phyloP scores from a whole-genome alignment of 2,113 vertebrate genomes.

The Otis tarda region DNA sequence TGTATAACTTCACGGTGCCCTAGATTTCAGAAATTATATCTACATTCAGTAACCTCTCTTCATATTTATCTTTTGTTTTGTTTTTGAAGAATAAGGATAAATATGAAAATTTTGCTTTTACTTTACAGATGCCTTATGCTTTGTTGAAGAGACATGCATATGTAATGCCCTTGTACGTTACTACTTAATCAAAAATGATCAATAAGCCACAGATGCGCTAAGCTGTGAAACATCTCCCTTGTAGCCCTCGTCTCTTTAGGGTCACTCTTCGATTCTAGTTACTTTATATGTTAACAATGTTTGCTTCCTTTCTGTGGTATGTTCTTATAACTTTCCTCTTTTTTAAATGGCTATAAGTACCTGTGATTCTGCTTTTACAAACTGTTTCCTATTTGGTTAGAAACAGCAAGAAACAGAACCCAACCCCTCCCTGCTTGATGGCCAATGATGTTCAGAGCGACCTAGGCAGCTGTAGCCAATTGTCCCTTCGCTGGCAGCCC shows the following conservation, averaged over 20 bases:
- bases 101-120: background rate
- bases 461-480: background rate
- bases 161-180: background rate
- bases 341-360: background rate
- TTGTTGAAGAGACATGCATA: background rate
- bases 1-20: background rate
- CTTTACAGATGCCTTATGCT: background rate
- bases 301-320: background rate
- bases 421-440: background rate
- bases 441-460: background rate
- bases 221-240: background rate
- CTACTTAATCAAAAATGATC: background rate
- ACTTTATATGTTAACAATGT: background rate
- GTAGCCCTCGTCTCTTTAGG: background rate
- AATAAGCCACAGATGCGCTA: background rate
- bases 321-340: background rate
- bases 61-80: background rate
- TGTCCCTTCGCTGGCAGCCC: background rate
- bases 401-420: background rate
- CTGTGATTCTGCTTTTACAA: background rate
- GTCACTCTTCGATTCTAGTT: background rate
- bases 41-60: background rate
- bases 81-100: background rate
- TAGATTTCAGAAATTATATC: background rate
- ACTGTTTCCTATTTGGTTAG: background rate